phyloP scores from a whole-genome alignment of 2,797 vertebrate species.

The Brotula barbata region DNA sequence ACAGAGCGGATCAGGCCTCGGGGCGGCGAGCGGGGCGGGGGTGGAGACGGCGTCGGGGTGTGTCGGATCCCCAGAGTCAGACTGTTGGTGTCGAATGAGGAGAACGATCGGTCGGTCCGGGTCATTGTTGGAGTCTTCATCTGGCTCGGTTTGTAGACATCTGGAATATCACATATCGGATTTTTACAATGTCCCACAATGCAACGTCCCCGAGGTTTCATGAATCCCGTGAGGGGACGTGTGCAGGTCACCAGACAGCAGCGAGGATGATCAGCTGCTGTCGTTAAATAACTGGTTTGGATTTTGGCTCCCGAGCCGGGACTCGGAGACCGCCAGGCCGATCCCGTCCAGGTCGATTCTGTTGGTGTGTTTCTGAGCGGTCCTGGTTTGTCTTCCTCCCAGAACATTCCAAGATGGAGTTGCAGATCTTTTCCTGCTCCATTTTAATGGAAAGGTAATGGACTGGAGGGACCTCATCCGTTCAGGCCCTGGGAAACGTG shows the following conservation, averaged over 20 bases:
- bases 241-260: too few species aligned
- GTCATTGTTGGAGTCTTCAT: too few species aligned
- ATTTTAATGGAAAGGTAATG: constrained; percentile 72
- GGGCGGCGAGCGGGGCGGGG: constrained; percentile 13
- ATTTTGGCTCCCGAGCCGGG: too few species aligned
- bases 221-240: too few species aligned
- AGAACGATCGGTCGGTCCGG: too few species aligned
- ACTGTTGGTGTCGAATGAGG: not conserved
- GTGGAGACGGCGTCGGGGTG: constrained; percentile 31
- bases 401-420: constrained; percentile 54
- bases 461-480: constrained; percentile 66
- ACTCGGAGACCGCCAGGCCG: constrained; percentile 18
- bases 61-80: constrained; percentile 52
- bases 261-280: too few species aligned
- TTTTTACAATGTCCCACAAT: too few species aligned
- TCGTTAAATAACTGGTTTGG: too few species aligned
- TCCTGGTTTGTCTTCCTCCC: constrained; percentile 40
- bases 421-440: constrained; percentile 49
- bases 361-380: not conserved
- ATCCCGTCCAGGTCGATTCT: constrained; percentile 12
- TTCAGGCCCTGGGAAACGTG: constrained; percentile 51
- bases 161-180: too few species aligned
- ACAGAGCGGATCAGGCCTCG: too few species aligned
- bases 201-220: too few species aligned
- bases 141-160: too few species aligned